Evolutionary conservation across 2,888 invertebrate genomes (phyloP).

Genomic region (Lycaena phlaeas): DNA sequence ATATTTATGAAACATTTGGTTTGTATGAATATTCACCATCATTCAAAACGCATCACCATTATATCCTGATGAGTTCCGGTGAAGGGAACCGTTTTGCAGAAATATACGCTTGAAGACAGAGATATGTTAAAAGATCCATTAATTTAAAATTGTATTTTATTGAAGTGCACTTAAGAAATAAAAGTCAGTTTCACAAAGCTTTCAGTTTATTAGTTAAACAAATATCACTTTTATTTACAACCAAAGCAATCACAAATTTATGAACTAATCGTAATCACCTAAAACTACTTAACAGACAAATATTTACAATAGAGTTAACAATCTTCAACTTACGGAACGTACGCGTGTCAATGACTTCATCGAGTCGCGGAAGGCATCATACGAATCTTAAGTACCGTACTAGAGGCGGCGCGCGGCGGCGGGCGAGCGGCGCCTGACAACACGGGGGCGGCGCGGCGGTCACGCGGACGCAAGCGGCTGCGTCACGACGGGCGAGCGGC

Average conservation of each 20-base stretch:
- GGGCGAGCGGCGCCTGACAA: constrained; percentile 36
- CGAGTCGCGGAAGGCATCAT: constrained; percentile 25
- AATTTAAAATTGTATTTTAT: too few relatives aligned
- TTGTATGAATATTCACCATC: too few relatives aligned
- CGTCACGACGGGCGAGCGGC: constrained; percentile 69
- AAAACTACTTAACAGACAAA: constrained; percentile 71
- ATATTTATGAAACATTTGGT: too few relatives aligned
- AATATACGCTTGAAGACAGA: too few relatives aligned
- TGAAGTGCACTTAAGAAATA: constrained; percentile 9
- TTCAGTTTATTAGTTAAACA: constrained; percentile 70
- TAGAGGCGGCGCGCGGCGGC: constrained; percentile 13
- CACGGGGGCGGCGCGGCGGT: constrained; percentile 47
- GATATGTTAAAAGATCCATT: too few relatives aligned
- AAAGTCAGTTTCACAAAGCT: constrained; percentile 42
- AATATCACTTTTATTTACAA: constrained; percentile 73
- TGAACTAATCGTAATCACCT: constrained; percentile 65
- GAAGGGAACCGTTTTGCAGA: too few relatives aligned
- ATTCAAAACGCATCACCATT: too few relatives aligned
- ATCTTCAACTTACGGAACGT: constrained; percentile 38
- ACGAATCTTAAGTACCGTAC: constrained; percentile 19
- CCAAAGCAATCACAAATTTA: constrained; percentile 71
- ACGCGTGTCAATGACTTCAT: constrained; percentile 25
- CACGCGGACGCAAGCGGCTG: constrained; percentile 57
- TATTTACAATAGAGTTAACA: constrained; percentile 70
- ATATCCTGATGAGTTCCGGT: too few relatives aligned